Evolutionary conservation across 2,888 invertebrate genomes (phyloP).

Genomic region (Cephus rjabovi): DNA sequence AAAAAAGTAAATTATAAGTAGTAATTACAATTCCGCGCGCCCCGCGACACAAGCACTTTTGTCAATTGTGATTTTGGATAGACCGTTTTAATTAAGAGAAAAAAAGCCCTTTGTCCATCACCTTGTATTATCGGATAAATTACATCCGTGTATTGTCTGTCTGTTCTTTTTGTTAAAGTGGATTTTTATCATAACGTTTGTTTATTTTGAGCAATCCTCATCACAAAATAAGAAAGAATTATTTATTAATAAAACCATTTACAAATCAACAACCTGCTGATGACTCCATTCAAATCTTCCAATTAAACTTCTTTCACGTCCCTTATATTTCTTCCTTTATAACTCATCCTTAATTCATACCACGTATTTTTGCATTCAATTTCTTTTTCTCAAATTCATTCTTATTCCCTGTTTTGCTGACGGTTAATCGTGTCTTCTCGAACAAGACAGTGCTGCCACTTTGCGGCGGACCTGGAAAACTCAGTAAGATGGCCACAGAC

Average conservation of each 20-base stretch:
- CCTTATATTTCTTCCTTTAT: not conserved
- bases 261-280: slow-evolving; percentile 54
- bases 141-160: slow-evolving; percentile 57
- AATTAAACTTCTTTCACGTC: slow-evolving; percentile 3
- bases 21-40: slow-evolving; percentile 54
- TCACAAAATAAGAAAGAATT: slow-evolving; percentile 61
- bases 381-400: slow-evolving; percentile 10
- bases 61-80: slow-evolving; percentile 64
- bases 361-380: not conserved
- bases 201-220: slow-evolving; percentile 63
- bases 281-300: slow-evolving; percentile 18
- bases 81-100: slow-evolving; percentile 45
- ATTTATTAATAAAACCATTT: slow-evolving; percentile 67
- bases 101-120: slow-evolving; percentile 46
- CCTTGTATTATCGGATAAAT: slow-evolving; percentile 45
- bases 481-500: slow-evolving; percentile 14
- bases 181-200: slow-evolving; percentile 63
- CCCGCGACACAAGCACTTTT: slow-evolving; percentile 58
- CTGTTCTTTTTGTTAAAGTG: slow-evolving; percentile 61
- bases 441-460: slow-evolving; percentile 15
- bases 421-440: not conserved
- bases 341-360: not conserved
- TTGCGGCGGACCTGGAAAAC: not conserved
- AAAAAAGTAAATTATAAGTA: slow-evolving; percentile 39
- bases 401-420: slow-evolving; percentile 6